Conservation (phyloP, 2,113 vertebrate species). For the Pyxicephalus adspersus region DNA sequence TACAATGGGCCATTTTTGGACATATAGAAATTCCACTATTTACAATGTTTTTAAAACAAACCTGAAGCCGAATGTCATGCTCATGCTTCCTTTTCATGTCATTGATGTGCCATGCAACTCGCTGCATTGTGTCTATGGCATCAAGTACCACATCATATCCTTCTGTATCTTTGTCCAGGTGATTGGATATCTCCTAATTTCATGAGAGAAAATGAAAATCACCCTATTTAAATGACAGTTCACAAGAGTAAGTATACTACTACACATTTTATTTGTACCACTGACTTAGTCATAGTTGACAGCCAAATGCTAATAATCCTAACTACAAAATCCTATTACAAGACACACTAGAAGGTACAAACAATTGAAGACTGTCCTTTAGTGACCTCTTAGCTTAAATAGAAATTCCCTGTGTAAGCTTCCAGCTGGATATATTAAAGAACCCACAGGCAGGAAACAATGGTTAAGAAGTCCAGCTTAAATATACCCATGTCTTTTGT, state of each 20-base stretch:
- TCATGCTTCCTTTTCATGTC: slow-evolving; percentile 99
- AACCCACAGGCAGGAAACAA: too few relatives aligned
- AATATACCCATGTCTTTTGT: too few relatives aligned
- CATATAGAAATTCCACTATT: neutral
- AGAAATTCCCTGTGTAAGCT: neutral
- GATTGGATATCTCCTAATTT: slow-evolving; percentile 94
- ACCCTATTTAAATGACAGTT: too few relatives aligned
- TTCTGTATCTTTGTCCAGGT: slow-evolving; percentile 94
- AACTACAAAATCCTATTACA: slow-evolving; percentile 38
- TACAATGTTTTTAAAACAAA: slow-evolving; percentile 61
- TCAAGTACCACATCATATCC: slow-evolving; percentile 94
- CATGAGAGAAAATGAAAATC: neutral
- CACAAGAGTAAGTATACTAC: too few relatives aligned
- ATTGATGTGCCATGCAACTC: slow-evolving; percentile 98
- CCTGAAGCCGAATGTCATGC: slow-evolving; percentile 90
- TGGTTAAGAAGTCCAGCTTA: too few relatives aligned
- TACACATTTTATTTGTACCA: too few relatives aligned
- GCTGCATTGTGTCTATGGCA: slow-evolving; percentile 98
- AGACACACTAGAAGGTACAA: neutral
- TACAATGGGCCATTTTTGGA: neutral
- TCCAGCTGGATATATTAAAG: neutral
- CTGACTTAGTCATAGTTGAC: neutral
- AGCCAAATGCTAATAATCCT: slow-evolving; percentile 21
- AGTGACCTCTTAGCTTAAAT: neutral
- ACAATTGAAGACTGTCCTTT: neutral